Evolutionary conservation across 2,113 vertebrate genomes (phyloP).

Genomic region (Platysteira castanea): DNA sequence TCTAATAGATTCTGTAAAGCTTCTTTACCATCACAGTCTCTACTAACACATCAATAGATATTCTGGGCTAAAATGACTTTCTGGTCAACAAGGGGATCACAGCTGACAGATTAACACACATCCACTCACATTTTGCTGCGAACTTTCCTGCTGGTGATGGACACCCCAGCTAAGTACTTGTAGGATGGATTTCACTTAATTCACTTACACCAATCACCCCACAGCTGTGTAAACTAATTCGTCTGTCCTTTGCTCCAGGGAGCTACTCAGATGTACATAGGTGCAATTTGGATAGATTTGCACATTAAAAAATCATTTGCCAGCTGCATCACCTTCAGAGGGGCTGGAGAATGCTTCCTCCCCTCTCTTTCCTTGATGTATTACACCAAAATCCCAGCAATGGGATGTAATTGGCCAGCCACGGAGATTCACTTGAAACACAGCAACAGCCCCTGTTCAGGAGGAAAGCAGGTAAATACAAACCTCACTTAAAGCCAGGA

Average conservation of each 20-base stretch:
- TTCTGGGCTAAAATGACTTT: neutral
- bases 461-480: neutral
- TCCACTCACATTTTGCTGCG: neutral
- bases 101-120: neutral
- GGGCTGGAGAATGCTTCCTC: neutral
- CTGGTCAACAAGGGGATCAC: neutral
- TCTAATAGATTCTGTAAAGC: neutral
- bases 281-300: neutral
- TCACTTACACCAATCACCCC: neutral
- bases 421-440: too few relatives aligned
- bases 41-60: neutral
- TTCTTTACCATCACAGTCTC: neutral
- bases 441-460: fast-evolving
- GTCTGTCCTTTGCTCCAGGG: neutral
- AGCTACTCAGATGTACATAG: neutral
- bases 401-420: neutral
- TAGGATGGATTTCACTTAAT: neutral
- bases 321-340: neutral
- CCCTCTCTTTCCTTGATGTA: neutral
- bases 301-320: neutral
- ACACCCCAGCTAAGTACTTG: neutral
- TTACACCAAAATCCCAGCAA: neutral
- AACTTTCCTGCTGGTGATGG: neutral
- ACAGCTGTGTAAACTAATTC: neutral
- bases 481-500: neutral